Conservation (phyloP, 2,113 vertebrate genomes). For the Callithrix jacchus region DNA sequence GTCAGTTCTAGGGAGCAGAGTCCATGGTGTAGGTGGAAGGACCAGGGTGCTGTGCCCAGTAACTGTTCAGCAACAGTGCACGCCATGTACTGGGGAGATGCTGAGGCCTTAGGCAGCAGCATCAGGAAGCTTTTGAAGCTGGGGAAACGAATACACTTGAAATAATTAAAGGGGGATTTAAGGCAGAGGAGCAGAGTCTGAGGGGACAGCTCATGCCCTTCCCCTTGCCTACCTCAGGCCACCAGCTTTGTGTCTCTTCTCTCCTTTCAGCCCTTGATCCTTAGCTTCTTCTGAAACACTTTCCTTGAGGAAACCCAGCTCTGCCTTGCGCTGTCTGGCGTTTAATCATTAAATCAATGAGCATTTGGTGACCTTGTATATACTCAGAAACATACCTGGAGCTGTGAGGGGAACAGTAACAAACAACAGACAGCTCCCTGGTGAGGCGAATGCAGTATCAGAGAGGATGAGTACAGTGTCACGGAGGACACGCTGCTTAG, state of each 20-base stretch:
- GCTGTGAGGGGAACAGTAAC: neutral
- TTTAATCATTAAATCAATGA: neutral
- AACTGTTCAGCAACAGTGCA: neutral
- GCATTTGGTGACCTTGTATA: neutral
- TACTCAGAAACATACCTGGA: neutral
- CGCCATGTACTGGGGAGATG: neutral
- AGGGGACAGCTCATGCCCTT: neutral
- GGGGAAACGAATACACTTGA: neutral
- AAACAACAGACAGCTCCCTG: neutral
- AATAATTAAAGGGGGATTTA: neutral
- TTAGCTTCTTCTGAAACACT: neutral
- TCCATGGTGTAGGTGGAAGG: neutral
- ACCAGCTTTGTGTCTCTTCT: neutral
- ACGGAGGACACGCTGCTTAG: rapidly evolving
- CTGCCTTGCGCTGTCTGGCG: neutral
- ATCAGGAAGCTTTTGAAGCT: neutral
- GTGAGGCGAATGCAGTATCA: too few species aligned
- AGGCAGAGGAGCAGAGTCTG: neutral
- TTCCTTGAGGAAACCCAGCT: neutral
- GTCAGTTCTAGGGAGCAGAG: neutral
- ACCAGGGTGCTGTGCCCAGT: neutral
- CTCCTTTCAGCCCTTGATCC: neutral
- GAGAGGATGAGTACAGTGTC: neutral
- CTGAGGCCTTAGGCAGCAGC: neutral
- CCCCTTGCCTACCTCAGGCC: neutral